Evolutionary conservation across 2,888 invertebrate genomes (phyloP).

Genomic region (Priocnemis perturbator): DNA sequence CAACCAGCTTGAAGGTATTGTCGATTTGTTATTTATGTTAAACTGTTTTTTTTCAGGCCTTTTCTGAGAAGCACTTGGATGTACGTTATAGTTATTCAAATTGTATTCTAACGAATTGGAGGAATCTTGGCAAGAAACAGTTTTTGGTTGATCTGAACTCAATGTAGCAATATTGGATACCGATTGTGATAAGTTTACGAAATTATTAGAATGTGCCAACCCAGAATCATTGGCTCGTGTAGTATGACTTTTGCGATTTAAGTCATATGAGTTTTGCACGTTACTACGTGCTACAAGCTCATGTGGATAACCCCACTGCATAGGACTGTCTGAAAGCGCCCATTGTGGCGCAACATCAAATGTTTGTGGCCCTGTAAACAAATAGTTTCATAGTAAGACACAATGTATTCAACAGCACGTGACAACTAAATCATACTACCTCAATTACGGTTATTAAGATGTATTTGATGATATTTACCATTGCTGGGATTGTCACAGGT

Average conservation of each 20-base stretch:
- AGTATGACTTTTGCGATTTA: conserved; percentile 29
- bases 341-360: conserved; percentile 68
- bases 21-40: conserved; percentile 24
- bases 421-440: no score
- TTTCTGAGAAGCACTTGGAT: conserved; percentile 33
- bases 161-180: conserved; percentile 20
- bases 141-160: conserved; percentile 26
- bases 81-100: conserved; percentile 27
- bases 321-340: conserved; percentile 66
- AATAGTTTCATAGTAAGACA: conserved; percentile 13
- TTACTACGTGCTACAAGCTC: conserved; percentile 64
- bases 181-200: conserved; percentile 40
- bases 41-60: conserved; percentile 20
- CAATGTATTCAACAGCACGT: no score
- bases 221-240: conserved; percentile 28
- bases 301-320: conserved; percentile 62
- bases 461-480: conserved; percentile 52
- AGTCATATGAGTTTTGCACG: conserved; percentile 37
- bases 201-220: conserved; percentile 33
- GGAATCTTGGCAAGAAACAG: conserved; percentile 24
- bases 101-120: conserved; percentile 20
- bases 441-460: no score
- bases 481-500: conserved; percentile 59
- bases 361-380: conserved; percentile 62
- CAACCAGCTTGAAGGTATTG: conserved; percentile 1